These are phyloP conservation scores for Thelaira solivaga DNA, from an alignment of 2,888 invertebrate genomes.

Conservation along the genomic window DNA sequence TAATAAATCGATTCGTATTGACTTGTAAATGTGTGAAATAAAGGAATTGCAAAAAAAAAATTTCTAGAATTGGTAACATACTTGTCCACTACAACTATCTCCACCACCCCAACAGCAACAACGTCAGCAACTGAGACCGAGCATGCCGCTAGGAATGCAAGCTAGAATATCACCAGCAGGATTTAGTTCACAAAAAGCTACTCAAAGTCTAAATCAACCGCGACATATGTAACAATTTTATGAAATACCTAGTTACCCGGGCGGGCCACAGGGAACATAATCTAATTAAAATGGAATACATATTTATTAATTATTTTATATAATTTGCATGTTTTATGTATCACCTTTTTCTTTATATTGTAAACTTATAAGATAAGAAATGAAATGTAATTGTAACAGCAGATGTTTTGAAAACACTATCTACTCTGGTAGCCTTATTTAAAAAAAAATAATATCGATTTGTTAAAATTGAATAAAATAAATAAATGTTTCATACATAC, in stretches of 20 bases:
- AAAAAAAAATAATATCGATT: too few species aligned
- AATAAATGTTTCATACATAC: too few species aligned
- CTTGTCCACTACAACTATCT: conserved; percentile 81
- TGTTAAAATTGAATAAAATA: too few species aligned
- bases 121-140: conserved; percentile 76
- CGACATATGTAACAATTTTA: conserved; percentile 73
- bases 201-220: conserved; percentile 75
- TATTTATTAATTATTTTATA: too few species aligned
- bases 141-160: conserved; percentile 75
- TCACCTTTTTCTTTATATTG: too few species aligned
- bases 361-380: too few species aligned
- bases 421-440: too few species aligned
- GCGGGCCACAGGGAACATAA: conserved; percentile 75
- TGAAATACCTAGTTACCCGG: conserved; percentile 75
- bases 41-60: conserved; percentile 88
- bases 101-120: conserved; percentile 68
- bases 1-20: conserved; percentile 90
- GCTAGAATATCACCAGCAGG: conserved; percentile 72
- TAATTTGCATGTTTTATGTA: too few species aligned
- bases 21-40: conserved; percentile 87
- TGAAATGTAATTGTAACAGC: too few species aligned
- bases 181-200: conserved; percentile 74
- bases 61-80: conserved; percentile 87
- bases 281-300: too few species aligned
- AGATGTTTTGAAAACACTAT: too few species aligned